Conservation (phyloP, 2,113 vertebrate species). For the Glaucidium brasilianum region DNA sequence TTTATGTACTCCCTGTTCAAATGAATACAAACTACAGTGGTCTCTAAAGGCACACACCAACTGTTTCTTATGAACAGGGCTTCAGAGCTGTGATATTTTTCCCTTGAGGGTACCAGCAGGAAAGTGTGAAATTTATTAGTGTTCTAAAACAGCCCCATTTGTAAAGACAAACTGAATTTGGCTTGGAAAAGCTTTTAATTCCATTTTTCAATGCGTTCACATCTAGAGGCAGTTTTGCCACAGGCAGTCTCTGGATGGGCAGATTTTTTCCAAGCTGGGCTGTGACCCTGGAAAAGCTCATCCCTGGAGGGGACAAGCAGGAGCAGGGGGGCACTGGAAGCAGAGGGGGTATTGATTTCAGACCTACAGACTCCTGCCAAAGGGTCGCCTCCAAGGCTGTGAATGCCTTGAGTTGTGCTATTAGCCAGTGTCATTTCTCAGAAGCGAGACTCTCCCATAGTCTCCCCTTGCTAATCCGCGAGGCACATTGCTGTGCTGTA, state of each 20-base stretch:
- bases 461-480: background rate
- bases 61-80: background rate
- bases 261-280: background rate
- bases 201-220: fast-evolving
- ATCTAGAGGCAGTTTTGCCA: background rate
- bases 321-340: background rate
- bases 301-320: background rate
- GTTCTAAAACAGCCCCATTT: background rate
- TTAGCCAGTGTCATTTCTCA: background rate
- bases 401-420: background rate
- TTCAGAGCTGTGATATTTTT: background rate
- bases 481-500: background rate
- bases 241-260: background rate
- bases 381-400: background rate
- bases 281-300: background rate
- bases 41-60: background rate
- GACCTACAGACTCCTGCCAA: background rate
- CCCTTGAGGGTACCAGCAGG: background rate
- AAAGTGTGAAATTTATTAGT: background rate
- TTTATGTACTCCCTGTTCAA: background rate
- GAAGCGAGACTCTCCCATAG: background rate
- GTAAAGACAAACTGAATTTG: background rate
- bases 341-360: background rate
- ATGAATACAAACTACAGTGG: background rate
- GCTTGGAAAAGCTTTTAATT: background rate